A percentile compares a stretch with the other conserved stretches of the same genome.
These are phyloP conservation scores for Crepidodera aurea DNA, from an alignment of 2,888 invertebrate genomes.

Conservation along the genomic window DNA sequence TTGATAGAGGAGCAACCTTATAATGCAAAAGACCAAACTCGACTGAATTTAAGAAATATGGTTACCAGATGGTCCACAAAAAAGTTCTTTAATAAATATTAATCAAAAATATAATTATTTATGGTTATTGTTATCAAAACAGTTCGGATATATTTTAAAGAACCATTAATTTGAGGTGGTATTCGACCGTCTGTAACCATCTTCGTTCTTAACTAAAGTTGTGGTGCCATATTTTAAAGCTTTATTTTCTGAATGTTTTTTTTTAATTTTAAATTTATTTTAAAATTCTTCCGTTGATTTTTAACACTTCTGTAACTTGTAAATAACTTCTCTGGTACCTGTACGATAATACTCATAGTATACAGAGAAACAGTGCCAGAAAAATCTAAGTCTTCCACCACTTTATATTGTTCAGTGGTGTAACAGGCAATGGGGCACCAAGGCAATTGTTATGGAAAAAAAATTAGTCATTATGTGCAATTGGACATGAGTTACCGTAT, in stretches of 20 bases:
- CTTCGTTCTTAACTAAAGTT: slow-evolving; percentile 12
- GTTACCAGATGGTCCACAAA: neutral
- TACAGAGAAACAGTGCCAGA: slow-evolving; percentile 57
- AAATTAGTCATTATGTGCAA: slow-evolving; percentile 55
- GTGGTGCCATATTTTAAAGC: slow-evolving; percentile 25
- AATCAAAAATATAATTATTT: no score
- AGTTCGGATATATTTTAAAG: no score
- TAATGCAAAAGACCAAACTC: slow-evolving; percentile 13
- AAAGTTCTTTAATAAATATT: no score
- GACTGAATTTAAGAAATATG: neutral
- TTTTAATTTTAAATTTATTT: neutral
- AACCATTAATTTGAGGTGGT: no score
- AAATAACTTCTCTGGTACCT: slow-evolving; percentile 60
- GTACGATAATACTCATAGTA: slow-evolving; percentile 59
- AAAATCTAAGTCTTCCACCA: slow-evolving; percentile 62
- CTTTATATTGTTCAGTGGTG: slow-evolving; percentile 54
- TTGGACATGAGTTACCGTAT: slow-evolving; percentile 50
- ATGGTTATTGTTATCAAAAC: no score
- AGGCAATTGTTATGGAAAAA: slow-evolving; percentile 52
- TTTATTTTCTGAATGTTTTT: slow-evolving; percentile 24
- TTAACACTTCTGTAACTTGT: slow-evolving; percentile 40
- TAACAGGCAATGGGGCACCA: slow-evolving; percentile 59
- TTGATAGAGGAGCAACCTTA: neutral
- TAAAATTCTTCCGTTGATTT: slow-evolving; percentile 1
- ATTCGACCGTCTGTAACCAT: slow-evolving; percentile 11